phyloP scores from a whole-genome alignment of 2,888 invertebrate species.

The Maniola hyperantus region DNA sequence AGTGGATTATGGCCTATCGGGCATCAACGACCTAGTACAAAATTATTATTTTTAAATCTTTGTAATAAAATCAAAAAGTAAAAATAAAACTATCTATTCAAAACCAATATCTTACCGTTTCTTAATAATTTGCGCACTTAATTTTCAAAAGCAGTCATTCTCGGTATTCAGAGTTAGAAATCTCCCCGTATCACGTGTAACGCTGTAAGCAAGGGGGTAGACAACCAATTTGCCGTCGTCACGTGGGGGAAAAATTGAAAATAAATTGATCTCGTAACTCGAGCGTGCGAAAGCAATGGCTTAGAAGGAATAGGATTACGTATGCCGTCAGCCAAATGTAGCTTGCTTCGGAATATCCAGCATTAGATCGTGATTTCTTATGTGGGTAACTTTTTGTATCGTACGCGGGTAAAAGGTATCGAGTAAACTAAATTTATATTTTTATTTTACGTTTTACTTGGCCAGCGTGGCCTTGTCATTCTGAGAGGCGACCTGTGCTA shows the following conservation, averaged over 20 bases:
- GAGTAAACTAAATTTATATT: too few species aligned
- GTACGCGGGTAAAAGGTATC: too few species aligned
- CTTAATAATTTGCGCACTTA: too few species aligned
- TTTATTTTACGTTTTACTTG: too few species aligned
- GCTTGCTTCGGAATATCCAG: slow-evolving; percentile 29
- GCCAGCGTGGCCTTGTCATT: too few species aligned
- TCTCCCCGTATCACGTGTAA: slow-evolving; percentile 56
- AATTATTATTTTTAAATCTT: too few species aligned
- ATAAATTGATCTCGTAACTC: slow-evolving; percentile 71
- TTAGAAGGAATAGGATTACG: slow-evolving; percentile 66
- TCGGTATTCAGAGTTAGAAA: slow-evolving; percentile 57
- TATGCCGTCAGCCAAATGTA: slow-evolving; percentile 45
- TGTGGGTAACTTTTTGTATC: background rate
- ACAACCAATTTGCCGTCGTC: slow-evolving; percentile 67
- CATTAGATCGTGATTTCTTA: slow-evolving; percentile 12
- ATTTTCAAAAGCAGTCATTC: background rate
- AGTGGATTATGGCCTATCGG: too few species aligned
- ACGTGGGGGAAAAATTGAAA: slow-evolving; percentile 71
- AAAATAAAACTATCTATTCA: too few species aligned
- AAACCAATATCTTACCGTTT: too few species aligned
- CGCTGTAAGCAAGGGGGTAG: slow-evolving; percentile 52
- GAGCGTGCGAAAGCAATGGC: slow-evolving; percentile 66
- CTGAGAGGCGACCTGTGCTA: too few species aligned
- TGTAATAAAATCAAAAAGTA: too few species aligned
- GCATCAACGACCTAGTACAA: too few species aligned